Conservation (phyloP, 2,888 invertebrate genomes). For the Hydrotaea diabolus region DNA sequence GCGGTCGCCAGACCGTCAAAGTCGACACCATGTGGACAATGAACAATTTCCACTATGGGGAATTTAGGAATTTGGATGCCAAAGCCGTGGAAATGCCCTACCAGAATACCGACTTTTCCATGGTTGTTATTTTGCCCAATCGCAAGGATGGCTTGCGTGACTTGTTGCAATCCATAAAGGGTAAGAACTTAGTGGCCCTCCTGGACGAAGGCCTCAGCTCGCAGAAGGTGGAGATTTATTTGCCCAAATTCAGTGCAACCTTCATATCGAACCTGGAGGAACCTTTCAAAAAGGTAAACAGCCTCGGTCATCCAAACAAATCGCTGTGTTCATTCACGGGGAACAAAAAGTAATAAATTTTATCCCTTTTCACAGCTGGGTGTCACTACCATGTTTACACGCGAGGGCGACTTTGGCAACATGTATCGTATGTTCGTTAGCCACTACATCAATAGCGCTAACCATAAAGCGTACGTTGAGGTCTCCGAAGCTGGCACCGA, state of each 20-base stretch:
- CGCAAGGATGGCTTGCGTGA: conserved; percentile 85
- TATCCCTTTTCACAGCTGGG: conserved; percentile 72
- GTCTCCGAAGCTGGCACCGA: conserved; percentile 74
- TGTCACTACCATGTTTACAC: conserved; percentile 76
- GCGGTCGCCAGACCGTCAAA: conserved; percentile 72
- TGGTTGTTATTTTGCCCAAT: conserved; percentile 89
- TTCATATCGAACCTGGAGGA: conserved; percentile 85
- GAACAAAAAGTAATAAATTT: conserved; percentile 20
- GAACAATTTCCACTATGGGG: conserved; percentile 80
- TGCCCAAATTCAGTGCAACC: conserved; percentile 93
- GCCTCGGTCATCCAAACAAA: background rate
- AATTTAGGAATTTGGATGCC: conserved; percentile 81
- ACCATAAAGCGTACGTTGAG: conserved; percentile 76
- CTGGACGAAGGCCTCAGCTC: conserved; percentile 80
- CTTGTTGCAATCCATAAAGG: conserved; percentile 84
- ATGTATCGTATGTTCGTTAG: conserved; percentile 78
- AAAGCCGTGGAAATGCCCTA: conserved; percentile 88
- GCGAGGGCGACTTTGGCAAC: conserved; percentile 77
- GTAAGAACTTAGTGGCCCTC: conserved; percentile 83
- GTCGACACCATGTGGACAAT: conserved; percentile 78
- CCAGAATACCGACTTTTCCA: conserved; percentile 85
- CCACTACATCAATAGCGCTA: conserved; percentile 75
- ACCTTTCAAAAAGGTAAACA: conserved; percentile 83
- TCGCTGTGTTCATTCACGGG: background rate
- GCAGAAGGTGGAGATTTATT: conserved; percentile 84